Evolutionary conservation across 2,797 vertebrate species (phyloP).

Genomic region (Taenioides sp.): DNA sequence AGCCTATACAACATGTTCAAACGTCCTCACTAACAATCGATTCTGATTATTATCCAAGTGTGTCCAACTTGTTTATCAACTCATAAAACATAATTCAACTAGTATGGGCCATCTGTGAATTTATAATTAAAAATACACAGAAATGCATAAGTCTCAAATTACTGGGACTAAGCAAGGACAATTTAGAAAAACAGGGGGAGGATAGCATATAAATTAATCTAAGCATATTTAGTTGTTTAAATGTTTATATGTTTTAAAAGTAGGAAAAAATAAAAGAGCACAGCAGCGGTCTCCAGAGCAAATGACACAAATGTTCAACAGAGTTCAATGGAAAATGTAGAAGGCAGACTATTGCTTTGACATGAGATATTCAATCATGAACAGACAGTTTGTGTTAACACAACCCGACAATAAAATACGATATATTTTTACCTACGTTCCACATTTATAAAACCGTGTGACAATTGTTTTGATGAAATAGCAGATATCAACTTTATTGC

Average conservation of each 20-base stretch:
- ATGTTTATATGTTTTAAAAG: neutral
- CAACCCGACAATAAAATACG: slow-evolving; percentile 12
- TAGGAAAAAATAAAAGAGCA: neutral
- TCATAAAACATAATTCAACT: neutral
- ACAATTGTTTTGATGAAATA: neutral
- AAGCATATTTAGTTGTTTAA: neutral
- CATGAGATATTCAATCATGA: slow-evolving; percentile 46
- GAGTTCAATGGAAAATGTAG: slow-evolving; percentile 68
- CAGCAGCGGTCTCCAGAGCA: slow-evolving; percentile 43
- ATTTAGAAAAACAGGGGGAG: neutral
- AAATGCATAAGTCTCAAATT: neutral
- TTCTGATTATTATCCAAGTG: neutral
- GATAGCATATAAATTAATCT: neutral
- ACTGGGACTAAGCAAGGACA: neutral
- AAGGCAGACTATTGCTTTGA: slow-evolving; percentile 14
- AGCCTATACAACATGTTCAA: no score
- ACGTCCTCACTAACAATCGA: neutral
- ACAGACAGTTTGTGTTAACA: slow-evolving; percentile 10
- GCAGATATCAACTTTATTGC: neutral
- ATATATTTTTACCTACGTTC: neutral
- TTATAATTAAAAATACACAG: neutral
- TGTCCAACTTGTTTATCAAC: no score
- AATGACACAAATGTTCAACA: slow-evolving; percentile 39
- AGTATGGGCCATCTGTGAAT: neutral
- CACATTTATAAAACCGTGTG: neutral